Evolutionary conservation across 2,797 vertebrate species (phyloP), one percentile per base, ranked within the genome.

Genomic region (Saxicola maurus): DNA sequence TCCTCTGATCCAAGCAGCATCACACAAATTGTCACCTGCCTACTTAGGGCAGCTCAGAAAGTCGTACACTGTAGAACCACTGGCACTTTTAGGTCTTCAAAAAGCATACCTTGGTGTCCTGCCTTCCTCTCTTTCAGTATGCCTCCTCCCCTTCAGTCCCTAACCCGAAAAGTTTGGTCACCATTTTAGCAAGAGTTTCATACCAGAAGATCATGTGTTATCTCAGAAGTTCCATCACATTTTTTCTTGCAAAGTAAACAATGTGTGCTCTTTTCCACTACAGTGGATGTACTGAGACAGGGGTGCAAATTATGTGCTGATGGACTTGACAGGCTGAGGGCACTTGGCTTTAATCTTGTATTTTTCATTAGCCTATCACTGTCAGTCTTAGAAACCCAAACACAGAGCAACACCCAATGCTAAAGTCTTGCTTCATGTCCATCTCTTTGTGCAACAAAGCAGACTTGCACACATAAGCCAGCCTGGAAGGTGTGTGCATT

Each of bases 241-340:
- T 65, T 87, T 48, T 77, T 77, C 43, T 69, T 82, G 38, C 31
- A 46, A 60, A 65, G 11, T 23, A 23, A 83, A 82, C 43, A 61
- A 42, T 6, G 2, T 12, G 1, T 56, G 13, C 8, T 59, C 16
- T n/a, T 56, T 74, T 48, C 40, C 16, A 51, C 6, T 40, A 20
- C 5, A 45, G 38, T 9, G 23, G 24, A 40, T 66, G 83, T 72
- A 45, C 46, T 45, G 31, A 68, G 43, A 72, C 10, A 43, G 9
- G 27, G 17, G 4, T 2, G 4, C 7, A 24, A 31, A 57, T 62
- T 67, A 48, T 17, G 16, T 2, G 17, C 9, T 43, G 15, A 43
- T 42, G 31, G 10, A 45, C 21, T 12, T 30, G 51, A 71, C 6
- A 42, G 33, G 13, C 28, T 60, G 30, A 59, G 64, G 35, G 65